Evolutionary conservation across 2,888 invertebrate genomes (phyloP).

Genomic region (Phorcus lineatus): DNA sequence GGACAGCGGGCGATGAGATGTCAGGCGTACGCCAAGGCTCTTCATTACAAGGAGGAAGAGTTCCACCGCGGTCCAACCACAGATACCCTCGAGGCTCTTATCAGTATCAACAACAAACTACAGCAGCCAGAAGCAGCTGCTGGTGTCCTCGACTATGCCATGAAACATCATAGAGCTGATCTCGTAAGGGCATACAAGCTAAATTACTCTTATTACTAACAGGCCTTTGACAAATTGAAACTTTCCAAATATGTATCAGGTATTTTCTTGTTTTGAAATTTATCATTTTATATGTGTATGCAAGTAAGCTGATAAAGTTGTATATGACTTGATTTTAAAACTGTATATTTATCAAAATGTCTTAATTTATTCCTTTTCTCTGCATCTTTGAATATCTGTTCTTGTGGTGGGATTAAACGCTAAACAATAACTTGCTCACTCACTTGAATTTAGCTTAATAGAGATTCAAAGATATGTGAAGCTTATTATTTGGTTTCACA

Average conservation of each 20-base stretch:
- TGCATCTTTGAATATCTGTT: too few species aligned
- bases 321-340: too few species aligned
- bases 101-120: constrained; percentile 95
- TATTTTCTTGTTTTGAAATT: neutral
- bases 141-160: constrained; percentile 90
- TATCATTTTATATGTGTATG: too few species aligned
- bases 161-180: constrained; percentile 79
- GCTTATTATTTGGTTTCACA: too few species aligned
- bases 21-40: constrained; percentile 87
- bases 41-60: constrained; percentile 94
- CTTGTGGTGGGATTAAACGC: too few species aligned
- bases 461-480: too few species aligned
- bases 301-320: too few species aligned
- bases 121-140: constrained; percentile 99
- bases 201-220: neutral
- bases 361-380: too few species aligned
- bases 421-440: too few species aligned
- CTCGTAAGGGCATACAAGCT: constrained; percentile 57
- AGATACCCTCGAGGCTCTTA: constrained; percentile 93
- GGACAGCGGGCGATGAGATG: constrained; percentile 97
- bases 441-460: too few species aligned
- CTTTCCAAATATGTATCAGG: neutral
- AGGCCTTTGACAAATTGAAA: neutral
- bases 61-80: constrained; percentile 84
- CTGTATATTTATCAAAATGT: too few species aligned